These are phyloP conservation scores for Globodera ellingtonae DNA, from an alignment of 1,140 invertebrate species.

Conservation along the genomic window DNA sequence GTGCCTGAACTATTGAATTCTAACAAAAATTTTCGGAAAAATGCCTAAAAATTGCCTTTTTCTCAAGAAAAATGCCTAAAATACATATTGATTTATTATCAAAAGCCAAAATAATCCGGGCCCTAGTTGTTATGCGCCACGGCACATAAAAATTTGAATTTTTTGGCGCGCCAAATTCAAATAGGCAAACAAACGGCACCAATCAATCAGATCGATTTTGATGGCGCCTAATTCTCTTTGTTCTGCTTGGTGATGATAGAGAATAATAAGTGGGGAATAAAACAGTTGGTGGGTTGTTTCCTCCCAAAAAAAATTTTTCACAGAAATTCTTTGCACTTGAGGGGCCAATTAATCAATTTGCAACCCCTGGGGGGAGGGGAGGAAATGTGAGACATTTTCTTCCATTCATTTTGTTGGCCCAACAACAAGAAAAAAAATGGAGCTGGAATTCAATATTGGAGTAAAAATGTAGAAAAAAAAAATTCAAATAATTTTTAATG, in stretches of 20 bases:
- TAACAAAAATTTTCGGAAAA: no score
- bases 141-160: background rate
- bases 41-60: no score
- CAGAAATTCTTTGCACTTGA: conserved; percentile 7
- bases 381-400: background rate
- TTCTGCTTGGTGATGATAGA: no score
- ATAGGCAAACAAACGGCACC: background rate
- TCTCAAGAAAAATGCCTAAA: no score
- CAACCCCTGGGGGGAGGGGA: background rate
- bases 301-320: background rate
- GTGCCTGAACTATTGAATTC: no score
- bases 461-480: background rate
- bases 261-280: no score
- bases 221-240: no score
- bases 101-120: no score
- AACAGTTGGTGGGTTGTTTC: no score
- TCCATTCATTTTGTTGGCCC: conserved; percentile 3
- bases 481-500: background rate
- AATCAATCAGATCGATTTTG: no score
- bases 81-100: no score
- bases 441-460: background rate
- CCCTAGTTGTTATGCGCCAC: no score
- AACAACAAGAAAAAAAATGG: background rate
- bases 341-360: conserved; percentile 17
- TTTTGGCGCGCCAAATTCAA: background rate